Evolutionary conservation across 2,113 vertebrate species (phyloP).

Genomic region (Platichthys flesus): DNA sequence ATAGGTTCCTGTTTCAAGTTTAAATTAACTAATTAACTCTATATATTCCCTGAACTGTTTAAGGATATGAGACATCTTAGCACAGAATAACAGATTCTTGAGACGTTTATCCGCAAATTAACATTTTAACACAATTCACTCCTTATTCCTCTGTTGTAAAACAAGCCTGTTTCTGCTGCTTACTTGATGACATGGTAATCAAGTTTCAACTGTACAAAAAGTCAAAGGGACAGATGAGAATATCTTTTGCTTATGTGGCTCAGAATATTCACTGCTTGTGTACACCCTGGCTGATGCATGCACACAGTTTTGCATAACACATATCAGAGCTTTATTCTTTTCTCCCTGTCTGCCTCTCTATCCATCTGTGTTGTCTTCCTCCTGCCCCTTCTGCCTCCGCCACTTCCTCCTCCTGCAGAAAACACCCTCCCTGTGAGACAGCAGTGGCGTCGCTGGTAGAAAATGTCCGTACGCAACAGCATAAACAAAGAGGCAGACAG

Average conservation of each 20-base stretch:
- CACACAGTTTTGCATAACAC: conserved; percentile 42
- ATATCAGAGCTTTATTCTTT: conserved; percentile 27
- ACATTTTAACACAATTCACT: conserved; percentile 2
- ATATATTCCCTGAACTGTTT: too few relatives aligned
- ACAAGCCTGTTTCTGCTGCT: not conserved
- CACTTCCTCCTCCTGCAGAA: conserved; percentile 48
- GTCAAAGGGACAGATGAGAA: conserved; percentile 5
- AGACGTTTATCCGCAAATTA: not conserved
- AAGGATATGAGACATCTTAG: too few relatives aligned
- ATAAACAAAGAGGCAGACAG: conserved; percentile 80
- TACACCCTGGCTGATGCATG: not conserved
- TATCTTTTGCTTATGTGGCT: conserved; percentile 1
- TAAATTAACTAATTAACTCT: too few relatives aligned
- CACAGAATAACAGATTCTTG: too few relatives aligned
- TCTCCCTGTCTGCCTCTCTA: conserved; percentile 17
- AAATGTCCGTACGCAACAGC: conserved; percentile 74
- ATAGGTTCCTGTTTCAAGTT: too few relatives aligned
- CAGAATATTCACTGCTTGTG: conserved; percentile 31
- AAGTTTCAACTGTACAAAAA: not conserved
- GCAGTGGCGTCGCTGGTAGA: conserved; percentile 69
- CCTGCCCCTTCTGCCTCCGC: conserved; percentile 45
- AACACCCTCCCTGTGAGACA: conserved; percentile 66
- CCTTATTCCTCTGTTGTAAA: not conserved
- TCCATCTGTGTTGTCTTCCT: conserved; percentile 37
- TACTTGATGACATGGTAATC: conserved; percentile 4